phyloP scores from a whole-genome alignment of 1,140 invertebrate genomes.

The Bathynomus jamesi region DNA sequence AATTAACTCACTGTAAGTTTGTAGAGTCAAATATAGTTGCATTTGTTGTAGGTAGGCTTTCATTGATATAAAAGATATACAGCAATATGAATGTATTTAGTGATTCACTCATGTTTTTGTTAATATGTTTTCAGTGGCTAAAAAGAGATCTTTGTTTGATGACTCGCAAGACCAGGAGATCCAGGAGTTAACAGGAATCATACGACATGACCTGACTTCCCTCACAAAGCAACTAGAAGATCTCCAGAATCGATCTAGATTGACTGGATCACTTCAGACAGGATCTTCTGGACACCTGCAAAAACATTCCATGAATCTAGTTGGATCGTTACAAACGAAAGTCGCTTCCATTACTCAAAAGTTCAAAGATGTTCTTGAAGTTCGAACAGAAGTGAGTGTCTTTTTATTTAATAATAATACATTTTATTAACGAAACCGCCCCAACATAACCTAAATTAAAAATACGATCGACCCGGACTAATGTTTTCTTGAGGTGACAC shows the following conservation, averaged over 20 bases:
- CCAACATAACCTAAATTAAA: too few relatives aligned
- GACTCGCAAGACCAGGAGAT: constrained; percentile 84
- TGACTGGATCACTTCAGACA: constrained; percentile 39
- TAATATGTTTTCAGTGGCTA: constrained; percentile 93
- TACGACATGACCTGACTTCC: constrained; percentile 90
- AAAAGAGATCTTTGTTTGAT: constrained; percentile 94
- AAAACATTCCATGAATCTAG: constrained; percentile 92
- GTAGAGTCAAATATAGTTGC: not conserved
- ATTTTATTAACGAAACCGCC: too few relatives aligned
- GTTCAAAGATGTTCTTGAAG: constrained; percentile 88
- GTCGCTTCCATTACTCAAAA: constrained; percentile 92
- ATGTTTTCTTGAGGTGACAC: too few relatives aligned
- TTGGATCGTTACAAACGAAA: constrained; percentile 87
- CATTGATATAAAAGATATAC: constrained; percentile 16
- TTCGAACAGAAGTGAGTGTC: constrained; percentile 64
- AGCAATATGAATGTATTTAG: not conserved
- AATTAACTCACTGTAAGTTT: constrained; percentile 57
- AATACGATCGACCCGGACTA: too few relatives aligned
- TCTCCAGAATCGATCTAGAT: constrained; percentile 67
- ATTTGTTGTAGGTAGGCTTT: constrained; percentile 23
- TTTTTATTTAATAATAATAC: not conserved
- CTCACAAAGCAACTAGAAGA: constrained; percentile 88
- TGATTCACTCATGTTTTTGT: too few relatives aligned
- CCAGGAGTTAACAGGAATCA: constrained; percentile 94
- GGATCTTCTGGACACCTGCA: constrained; percentile 66